Evolutionary conservation across 2,888 invertebrate species (phyloP).

Genomic region (Ceraclea dissimilis): DNA sequence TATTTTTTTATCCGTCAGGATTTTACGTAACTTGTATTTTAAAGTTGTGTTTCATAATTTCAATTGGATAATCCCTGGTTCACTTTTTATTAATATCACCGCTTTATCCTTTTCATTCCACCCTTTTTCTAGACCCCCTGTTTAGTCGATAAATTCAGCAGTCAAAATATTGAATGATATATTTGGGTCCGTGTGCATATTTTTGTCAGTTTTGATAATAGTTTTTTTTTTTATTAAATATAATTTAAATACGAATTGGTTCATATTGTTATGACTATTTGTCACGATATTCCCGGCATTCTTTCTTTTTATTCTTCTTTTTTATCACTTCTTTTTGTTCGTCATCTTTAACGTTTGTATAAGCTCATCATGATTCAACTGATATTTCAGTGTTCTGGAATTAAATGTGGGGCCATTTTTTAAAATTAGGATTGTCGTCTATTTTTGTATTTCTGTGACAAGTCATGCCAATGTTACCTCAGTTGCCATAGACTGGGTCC

Average conservation of each 20-base stretch:
- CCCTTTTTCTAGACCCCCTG: constrained; percentile 7
- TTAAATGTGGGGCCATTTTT: no score
- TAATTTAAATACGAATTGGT: neutral
- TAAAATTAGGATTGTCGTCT: no score
- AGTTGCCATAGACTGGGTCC: no score
- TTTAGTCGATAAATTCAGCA: constrained; percentile 3
- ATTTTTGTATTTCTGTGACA: no score
- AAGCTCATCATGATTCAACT: no score
- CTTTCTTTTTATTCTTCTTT: neutral
- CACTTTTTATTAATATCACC: neutral
- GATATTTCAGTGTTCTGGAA: no score
- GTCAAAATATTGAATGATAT: constrained; percentile 12
- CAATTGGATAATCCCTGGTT: neutral
- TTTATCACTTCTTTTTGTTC: neutral
- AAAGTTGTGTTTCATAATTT: neutral
- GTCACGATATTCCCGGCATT: neutral
- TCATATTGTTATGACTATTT: neutral
- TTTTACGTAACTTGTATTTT: neutral
- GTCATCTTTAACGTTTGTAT: neutral
- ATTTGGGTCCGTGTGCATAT: constrained; percentile 6
- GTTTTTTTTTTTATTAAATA: neutral
- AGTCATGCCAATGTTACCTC: no score
- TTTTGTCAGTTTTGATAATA: neutral
- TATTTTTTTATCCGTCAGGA: neutral
- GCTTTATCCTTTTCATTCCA: constrained; percentile 1